Evolutionary conservation across 2,888 invertebrate genomes (phyloP), one percentile per base, ranked within the genome.

Genomic region (Hemicrepidius hirtus): DNA sequence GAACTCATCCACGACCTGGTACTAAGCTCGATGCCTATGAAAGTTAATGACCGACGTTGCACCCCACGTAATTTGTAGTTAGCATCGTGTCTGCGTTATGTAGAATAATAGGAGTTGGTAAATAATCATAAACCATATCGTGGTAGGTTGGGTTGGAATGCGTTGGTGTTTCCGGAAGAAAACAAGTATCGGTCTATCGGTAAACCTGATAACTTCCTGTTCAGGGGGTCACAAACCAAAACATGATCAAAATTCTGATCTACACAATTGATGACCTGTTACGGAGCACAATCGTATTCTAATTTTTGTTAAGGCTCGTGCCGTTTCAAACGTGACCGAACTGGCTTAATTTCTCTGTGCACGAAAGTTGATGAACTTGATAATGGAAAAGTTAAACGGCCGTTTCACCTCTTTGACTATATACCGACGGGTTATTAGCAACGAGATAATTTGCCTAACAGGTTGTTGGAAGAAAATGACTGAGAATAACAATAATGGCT

Each of bases 91-190:
- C 41, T 37, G 49, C 20, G 49, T 49, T 49, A 66, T 44, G 28
- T 21, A 28, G 53, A 53, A 68, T 63, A 69, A 63, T 44, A 55
- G 63, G 20, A 64, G 53, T 44, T 32, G 53, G 53, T 53, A 53
- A 53, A 57, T 55, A 71, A 71, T 66, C 66, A 68, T 68, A 67
- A 67, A 63, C 49, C 63, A 67, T 50, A 66, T 44, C 62, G 24
- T 62, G 53, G 46, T 68, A 67, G 71, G 71, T 46, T 68, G 72
- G 72, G 72, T 35, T 18, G 67, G 72, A 63, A 68, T 72, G 72
- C 72, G 72, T 68, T 68, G 72, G 72, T 63, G 72, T 72, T 71
- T 72, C 72, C 72, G 72, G 67, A 71, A 71, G 66, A 71, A 35
- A 50, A 41, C 53, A 59, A 49, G 70, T 59, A 62, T 70, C 60